Conservation (phyloP, 35 echinoderm and acorn worm species). For the Amphiura filiformis region DNA sequence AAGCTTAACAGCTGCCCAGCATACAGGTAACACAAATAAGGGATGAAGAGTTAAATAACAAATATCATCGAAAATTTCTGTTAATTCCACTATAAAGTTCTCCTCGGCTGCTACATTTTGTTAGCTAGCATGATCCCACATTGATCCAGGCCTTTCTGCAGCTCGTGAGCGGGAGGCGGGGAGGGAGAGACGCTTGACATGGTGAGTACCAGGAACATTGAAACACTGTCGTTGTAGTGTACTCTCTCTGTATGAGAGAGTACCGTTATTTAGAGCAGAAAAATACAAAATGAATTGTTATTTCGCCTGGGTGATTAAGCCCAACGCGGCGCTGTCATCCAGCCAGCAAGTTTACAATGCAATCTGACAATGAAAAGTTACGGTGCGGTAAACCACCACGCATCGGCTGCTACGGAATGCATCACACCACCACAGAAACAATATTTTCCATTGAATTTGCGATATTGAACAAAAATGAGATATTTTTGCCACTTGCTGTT, state of each 20-base stretch:
- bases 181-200: neutral
- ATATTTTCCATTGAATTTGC: no score
- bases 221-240: neutral
- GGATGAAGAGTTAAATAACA: slow-evolving; percentile 74
- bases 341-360: no score
- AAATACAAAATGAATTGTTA: no score
- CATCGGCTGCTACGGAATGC: no score
- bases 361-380: no score
- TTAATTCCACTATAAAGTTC: slow-evolving; percentile 76
- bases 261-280: neutral
- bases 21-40: slow-evolving; percentile 73
- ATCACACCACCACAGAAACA: no score
- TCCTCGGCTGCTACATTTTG: slow-evolving; percentile 85
- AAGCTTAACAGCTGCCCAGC: slow-evolving; percentile 78
- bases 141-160: slow-evolving; percentile 66
- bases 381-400: no score
- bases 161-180: slow-evolving; percentile 19
- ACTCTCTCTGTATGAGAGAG: neutral
- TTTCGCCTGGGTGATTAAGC: no score
- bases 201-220: neutral
- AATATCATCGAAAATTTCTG: slow-evolving; percentile 66
- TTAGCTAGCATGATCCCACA: slow-evolving; percentile 72
- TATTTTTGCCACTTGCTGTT: no score
- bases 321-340: no score
- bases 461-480: no score